Evolutionary conservation across 2,888 invertebrate species (phyloP).

Genomic region (Drosophila nr. perissopoda): DNA sequence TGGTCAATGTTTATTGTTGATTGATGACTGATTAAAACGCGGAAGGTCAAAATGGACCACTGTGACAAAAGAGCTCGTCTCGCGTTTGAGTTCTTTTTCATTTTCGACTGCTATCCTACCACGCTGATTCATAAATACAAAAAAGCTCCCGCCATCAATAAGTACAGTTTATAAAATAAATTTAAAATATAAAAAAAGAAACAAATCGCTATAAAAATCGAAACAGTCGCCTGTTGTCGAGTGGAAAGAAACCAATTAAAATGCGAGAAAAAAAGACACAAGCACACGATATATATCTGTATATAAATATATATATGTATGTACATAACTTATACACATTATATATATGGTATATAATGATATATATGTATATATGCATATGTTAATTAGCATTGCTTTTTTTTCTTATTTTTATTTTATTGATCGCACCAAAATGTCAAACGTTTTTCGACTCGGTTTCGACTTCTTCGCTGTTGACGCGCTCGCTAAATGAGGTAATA

Average conservation of each 20-base stretch:
- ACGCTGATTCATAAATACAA: slow-evolving; percentile 47
- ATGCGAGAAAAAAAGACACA: slow-evolving; percentile 49
- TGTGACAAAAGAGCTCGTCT: slow-evolving; percentile 50
- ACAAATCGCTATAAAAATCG: slow-evolving; percentile 42
- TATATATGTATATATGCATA: slow-evolving; percentile 54
- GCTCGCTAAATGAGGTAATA: slow-evolving; percentile 74
- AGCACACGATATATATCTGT: slow-evolving; percentile 23
- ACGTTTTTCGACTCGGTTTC: slow-evolving; percentile 67
- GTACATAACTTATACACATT: slow-evolving; percentile 17
- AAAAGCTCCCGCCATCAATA: slow-evolving; percentile 45
- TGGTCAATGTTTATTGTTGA: slow-evolving; percentile 56
- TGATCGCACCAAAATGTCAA: slow-evolving; percentile 79
- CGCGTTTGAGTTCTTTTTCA: slow-evolving; percentile 42
- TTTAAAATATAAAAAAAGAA: slow-evolving; percentile 22
- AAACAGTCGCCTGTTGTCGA: slow-evolving; percentile 67
- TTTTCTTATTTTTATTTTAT: slow-evolving; percentile 59
- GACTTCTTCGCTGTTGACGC: slow-evolving; percentile 35
- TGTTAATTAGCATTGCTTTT: slow-evolving; percentile 78
- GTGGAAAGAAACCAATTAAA: slow-evolving; percentile 78
- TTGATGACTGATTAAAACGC: slow-evolving; percentile 65
- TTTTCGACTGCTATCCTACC: slow-evolving; percentile 10
- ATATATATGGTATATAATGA: slow-evolving; percentile 40
- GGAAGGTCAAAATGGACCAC: slow-evolving; percentile 62
- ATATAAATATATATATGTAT: slow-evolving; percentile 12
- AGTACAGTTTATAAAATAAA: slow-evolving; percentile 72